Base-by-base conservation (phyloP, 2,797 vertebrate genomes). In the Argya squamiceps region DNA sequence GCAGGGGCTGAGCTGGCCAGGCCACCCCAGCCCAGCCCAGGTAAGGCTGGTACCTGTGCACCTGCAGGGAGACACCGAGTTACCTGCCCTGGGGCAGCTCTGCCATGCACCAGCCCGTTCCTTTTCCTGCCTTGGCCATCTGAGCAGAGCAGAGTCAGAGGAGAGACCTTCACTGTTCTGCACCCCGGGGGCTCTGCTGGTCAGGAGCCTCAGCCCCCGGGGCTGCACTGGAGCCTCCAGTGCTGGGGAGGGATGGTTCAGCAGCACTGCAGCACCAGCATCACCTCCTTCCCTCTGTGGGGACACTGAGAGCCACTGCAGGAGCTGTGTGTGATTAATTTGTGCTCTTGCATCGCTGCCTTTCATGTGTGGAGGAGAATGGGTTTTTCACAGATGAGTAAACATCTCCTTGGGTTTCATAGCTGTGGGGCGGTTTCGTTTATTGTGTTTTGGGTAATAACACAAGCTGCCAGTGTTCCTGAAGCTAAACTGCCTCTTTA, bases 301-400 rank as follows among this genome's bases (percentile, higher is more conserved):
- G 87, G 75, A 70, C 24, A 4, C 23, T 6, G 9, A 17, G 52
- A 62, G 67, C 39, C 29, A 1, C n/a, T 17, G 63, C 43, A 73
- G 79, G 3, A 68, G 65, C 85, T 88, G 62, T 6, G 2, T 3
- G 3, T 41, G 79, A 84, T 93, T 95, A 78, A 96, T 95, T 37
- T 59, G 92, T 79, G 83, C 85, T 93, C 85, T 86, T 91, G 93
- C 93, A 69, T 95, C 65, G 4, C 71, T 84, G 93, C 89, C 88
- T 93, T 50, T 77, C 41, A 12, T 90, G 88, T 86, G 73, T 84
- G 83, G 88, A 96, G 90, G 89, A 96, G 96, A 94, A 94, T 58
- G 95, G 84, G 73, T 43, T 84, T 91, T 86, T 95, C 79, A 83
- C 91, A 94, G 95, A 95, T 84, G 92, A 95, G 92, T 95, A 91